Percentiles rank a stretch among this genome's conserved stretches.
Evolutionary conservation across 2,113 vertebrate genomes (phyloP).

Genomic region (Thamnophis sirtalis): DNA sequence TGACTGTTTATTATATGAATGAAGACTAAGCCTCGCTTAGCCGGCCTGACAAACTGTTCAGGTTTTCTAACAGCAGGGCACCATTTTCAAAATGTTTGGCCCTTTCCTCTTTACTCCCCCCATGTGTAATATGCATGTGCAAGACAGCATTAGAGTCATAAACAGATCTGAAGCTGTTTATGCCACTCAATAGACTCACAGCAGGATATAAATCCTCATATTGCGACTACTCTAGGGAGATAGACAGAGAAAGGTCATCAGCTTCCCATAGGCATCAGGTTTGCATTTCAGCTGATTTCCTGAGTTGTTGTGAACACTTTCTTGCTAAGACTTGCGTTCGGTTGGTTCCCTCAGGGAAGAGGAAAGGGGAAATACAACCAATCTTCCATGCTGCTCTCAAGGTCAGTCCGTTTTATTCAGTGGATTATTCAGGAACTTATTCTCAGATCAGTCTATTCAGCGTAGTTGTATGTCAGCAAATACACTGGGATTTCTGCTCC

Average conservation of each 20-base stretch:
- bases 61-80: constrained; percentile 14
- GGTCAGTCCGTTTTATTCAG: constrained; percentile 12
- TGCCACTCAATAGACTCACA: constrained; percentile 36
- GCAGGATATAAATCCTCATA: constrained; percentile 20
- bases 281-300: constrained; percentile 26
- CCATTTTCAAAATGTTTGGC: constrained; percentile 41
- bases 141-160: not conserved
- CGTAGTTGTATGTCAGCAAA: not conserved
- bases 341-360: not conserved
- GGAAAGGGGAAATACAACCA: not conserved
- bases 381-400: constrained; percentile 23
- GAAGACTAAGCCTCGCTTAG: constrained; percentile 34
- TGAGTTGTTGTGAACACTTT: constrained; percentile 20
- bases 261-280: constrained; percentile 34
- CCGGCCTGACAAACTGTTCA: constrained; percentile 47
- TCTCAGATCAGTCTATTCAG: not conserved
- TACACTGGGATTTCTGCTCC: not conserved
- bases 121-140: not conserved
- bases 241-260: constrained; percentile 44
- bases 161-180: constrained; percentile 33
- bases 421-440: not conserved
- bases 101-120: constrained; percentile 36
- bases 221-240: constrained; percentile 27
- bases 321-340: constrained; percentile 11
- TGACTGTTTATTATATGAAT: constrained; percentile 42